A percentile compares a stretch with the other conserved stretches of the same genome.
phyloP scores from a whole-genome alignment of 2,797 vertebrate species.

The Melanotaenia nigrans region DNA sequence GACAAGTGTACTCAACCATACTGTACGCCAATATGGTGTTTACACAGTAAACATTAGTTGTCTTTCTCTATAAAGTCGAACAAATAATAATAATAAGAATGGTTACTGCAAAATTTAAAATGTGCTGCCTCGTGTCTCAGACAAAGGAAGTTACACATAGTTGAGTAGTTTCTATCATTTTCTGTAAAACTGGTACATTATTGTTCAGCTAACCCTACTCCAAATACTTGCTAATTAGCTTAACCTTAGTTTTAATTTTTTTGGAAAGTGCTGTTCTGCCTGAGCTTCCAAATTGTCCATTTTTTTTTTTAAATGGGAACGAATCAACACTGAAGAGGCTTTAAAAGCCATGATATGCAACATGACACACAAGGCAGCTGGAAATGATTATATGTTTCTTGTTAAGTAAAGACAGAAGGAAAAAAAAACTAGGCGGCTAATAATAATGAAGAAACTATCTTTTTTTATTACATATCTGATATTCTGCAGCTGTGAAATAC shows the following conservation, averaged over 20 bases:
- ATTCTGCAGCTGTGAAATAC: background rate
- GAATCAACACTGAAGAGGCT: background rate
- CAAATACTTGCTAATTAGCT: background rate
- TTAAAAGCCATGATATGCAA: background rate
- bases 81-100: slow-evolving; percentile 1
- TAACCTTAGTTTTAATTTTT: background rate
- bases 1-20: slow-evolving; percentile 6
- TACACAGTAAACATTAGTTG: slow-evolving; percentile 61
- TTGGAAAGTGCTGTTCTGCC: background rate
- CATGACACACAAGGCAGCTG: background rate
- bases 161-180: background rate
- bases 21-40: slow-evolving; percentile 35
- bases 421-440: background rate
- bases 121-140: background rate
- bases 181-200: background rate
- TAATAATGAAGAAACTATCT: background rate
- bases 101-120: background rate
- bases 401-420: background rate
- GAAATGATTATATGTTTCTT: background rate
- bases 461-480: background rate
- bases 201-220: background rate
- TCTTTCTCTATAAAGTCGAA: slow-evolving; percentile 14
- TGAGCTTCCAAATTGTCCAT: background rate
- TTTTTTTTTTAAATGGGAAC: background rate
- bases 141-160: background rate